Conservation (phyloP, 2,888 invertebrate genomes). For the Tupiocoris notatus region DNA sequence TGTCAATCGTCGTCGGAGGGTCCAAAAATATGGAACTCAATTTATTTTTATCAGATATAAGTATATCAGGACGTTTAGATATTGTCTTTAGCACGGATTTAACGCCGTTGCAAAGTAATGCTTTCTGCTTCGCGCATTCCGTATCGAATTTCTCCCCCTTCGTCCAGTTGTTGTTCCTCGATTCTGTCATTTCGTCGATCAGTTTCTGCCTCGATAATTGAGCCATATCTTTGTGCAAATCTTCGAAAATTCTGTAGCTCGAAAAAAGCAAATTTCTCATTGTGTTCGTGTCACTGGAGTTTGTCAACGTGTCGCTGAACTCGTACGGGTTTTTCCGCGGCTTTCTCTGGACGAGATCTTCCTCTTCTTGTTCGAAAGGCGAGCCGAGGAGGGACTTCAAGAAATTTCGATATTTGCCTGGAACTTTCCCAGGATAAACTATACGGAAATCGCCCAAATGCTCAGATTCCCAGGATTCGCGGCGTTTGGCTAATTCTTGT, state of each 20-base stretch:
- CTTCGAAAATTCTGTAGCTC: slow-evolving; percentile 19
- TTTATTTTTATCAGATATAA: slow-evolving; percentile 15
- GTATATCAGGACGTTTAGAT: slow-evolving; percentile 18
- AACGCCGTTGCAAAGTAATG: slow-evolving; percentile 10
- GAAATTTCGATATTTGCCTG: slow-evolving; percentile 14
- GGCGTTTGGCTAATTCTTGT: slow-evolving; percentile 12
- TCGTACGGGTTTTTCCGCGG: slow-evolving; percentile 24
- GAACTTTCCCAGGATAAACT: neutral
- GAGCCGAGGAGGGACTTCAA: slow-evolving; percentile 22
- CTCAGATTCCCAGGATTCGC: slow-evolving; percentile 27
- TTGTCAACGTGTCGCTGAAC: slow-evolving; percentile 6
- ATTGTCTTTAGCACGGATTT: slow-evolving; percentile 21
- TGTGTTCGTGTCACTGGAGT: slow-evolving; percentile 6
- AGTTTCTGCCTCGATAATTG: neutral
- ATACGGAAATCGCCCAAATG: slow-evolving; percentile 20
- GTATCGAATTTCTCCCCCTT: slow-evolving; percentile 2
- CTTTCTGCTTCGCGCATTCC: neutral
- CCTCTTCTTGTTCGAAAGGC: slow-evolving; percentile 10
- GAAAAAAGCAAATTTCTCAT: slow-evolving; percentile 12
- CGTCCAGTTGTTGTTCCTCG: slow-evolving; percentile 20
- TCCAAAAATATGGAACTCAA: slow-evolving; percentile 33
- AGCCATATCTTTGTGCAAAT: slow-evolving; percentile 17
- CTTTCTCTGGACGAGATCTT: neutral
- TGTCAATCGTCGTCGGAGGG: slow-evolving; percentile 17
- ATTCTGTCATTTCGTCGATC: slow-evolving; percentile 13